Evolutionary conservation across 2,113 vertebrate species (phyloP).

Genomic region (Barbus barbus): DNA sequence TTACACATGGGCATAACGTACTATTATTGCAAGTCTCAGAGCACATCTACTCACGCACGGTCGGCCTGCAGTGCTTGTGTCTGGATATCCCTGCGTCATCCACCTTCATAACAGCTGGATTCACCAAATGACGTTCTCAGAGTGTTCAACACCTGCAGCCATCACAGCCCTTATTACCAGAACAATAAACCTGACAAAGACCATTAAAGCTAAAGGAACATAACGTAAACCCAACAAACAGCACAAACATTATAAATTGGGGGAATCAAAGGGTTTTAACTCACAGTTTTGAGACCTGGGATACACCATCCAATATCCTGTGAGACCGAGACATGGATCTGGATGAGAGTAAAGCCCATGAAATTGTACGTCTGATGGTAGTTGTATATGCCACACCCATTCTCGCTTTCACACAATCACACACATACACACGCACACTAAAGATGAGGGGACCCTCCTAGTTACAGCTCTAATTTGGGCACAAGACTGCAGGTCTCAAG

Average conservation of each 20-base stretch:
- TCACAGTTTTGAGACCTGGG: too few relatives aligned
- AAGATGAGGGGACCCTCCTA: slow-evolving; percentile 44
- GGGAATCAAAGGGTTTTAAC: too few relatives aligned
- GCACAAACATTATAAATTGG: too few relatives aligned
- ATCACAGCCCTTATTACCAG: too few relatives aligned
- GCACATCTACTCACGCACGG: background rate
- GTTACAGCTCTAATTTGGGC: slow-evolving; percentile 49
- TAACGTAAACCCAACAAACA: too few relatives aligned
- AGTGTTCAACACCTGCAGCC: too few relatives aligned
- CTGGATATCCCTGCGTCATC: background rate
- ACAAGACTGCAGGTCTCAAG: slow-evolving; percentile 39
- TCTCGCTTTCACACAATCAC: slow-evolving; percentile 1
- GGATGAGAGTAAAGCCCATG: background rate
- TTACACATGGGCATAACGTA: background rate
- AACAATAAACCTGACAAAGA: too few relatives aligned
- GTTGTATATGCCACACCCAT: background rate
- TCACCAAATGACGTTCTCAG: slow-evolving; percentile 4
- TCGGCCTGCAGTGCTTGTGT: slow-evolving; percentile 8
- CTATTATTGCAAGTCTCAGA: slow-evolving; percentile 2
- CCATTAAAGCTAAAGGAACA: too few relatives aligned
- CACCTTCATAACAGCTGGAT: slow-evolving; percentile 3
- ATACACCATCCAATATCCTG: too few relatives aligned
- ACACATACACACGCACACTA: background rate
- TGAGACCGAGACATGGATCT: background rate
- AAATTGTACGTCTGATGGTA: background rate